Percentiles rank a stretch among this genome's conserved stretches.
phyloP scores from a whole-genome alignment of 2,888 invertebrate species.

The Lasioglossum calceatum region DNA sequence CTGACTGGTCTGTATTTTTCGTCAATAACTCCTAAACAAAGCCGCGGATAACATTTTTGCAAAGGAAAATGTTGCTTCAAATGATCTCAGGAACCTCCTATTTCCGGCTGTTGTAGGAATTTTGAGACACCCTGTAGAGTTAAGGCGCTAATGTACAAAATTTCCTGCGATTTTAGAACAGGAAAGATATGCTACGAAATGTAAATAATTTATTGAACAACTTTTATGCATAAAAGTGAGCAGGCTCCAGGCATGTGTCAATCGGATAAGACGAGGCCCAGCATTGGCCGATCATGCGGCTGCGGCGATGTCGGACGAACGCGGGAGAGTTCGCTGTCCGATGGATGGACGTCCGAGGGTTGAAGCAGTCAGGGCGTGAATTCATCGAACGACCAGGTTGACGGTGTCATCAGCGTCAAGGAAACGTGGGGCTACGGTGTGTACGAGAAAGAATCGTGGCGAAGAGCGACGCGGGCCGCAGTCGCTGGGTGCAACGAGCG shows the following conservation, averaged over 20 bases:
- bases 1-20: too few species aligned
- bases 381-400: conserved; percentile 51
- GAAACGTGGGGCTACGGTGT: conserved; percentile 24
- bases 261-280: background rate
- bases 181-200: too few species aligned
- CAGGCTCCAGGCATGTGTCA: background rate
- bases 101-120: too few species aligned
- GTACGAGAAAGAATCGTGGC: conserved; percentile 52
- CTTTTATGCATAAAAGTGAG: background rate
- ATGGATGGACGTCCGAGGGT: background rate
- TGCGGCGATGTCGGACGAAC: background rate
- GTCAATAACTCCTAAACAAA: too few species aligned
- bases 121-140: too few species aligned
- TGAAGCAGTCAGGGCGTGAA: conserved; percentile 43
- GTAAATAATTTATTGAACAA: background rate
- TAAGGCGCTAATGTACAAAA: too few species aligned
- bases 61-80: too few species aligned
- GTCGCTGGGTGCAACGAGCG: conserved; percentile 62
- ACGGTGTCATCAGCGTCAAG: conserved; percentile 20
- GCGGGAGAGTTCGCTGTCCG: background rate
- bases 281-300: background rate
- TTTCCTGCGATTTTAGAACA: too few species aligned
- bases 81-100: too few species aligned
- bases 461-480: conserved; percentile 27
- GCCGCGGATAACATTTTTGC: too few species aligned